Evolutionary conservation across 2,888 invertebrate genomes (phyloP), one percentile per base, ranked within the genome.

Genomic region (Cephus pulcher): DNA sequence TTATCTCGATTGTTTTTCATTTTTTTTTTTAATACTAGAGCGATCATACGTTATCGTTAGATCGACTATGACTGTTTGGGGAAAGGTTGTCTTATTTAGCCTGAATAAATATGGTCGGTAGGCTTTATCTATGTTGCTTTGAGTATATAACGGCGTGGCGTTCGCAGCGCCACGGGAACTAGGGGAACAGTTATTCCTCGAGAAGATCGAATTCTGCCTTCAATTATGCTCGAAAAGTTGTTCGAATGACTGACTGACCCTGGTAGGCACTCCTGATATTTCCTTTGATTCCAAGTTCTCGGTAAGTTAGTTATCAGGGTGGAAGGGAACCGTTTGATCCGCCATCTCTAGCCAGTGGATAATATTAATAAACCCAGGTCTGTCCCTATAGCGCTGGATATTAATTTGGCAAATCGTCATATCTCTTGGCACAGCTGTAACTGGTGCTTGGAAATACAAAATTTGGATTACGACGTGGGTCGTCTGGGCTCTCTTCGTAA

Each of bases 201-300:
- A 9, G 23, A 56, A 56, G 15, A 15, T 56, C 6, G 40, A 56
- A 23, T 56, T 56, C 23, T 23, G 40, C 6, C 23, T 9, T 56
- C 40, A 15, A 1, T 56, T 56, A 56, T 23, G 23, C 40, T 23
- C 23, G 40, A 15, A 56, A 56, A 56, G 40, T 56, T 40, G 23
- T 9, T 56, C 23, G 6, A 56, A 56, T 56, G 6, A 56, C 23
- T 23, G 23, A 23, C 6, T 23, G 40, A 15, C 88, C 89, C 89
- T 89, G 86, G 87, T 88, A 87, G 89, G 88, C 89, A 89, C 86
- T 90, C 90, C 87, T 86, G 82, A 85, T 89, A 89, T 90, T 91
- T 91, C 88, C 91, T 90, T 91, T 90, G 90, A 91, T 90, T 91
- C 87, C 82, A 90, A 91, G 90, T 90, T 91, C 89, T 88, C 88